Evolutionary conservation across 2,888 invertebrate genomes (phyloP), one percentile per base, ranked within the genome.

Genomic region (Leucophenga maculata): DNA sequence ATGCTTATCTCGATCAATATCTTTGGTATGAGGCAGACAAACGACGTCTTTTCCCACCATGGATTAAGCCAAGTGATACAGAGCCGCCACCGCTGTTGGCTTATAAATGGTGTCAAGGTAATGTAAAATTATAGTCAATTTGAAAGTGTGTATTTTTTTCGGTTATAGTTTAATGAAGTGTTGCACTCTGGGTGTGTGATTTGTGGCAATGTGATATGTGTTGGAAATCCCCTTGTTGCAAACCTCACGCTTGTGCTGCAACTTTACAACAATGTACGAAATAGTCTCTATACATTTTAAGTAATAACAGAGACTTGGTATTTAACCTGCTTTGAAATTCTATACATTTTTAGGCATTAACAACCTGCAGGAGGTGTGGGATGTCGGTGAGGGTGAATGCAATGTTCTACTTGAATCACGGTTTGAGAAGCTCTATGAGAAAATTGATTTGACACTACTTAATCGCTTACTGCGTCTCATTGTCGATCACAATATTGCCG

Each of bases 11-110:
- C 69, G 99, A 99, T 90, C 99, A 99, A 89, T 99, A 99, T 89
- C 90, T 99, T 65, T 99, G 99, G 99, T 97, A 97, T 86, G 99
- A 99, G 89, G 99, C 99, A 0, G 99, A 99, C 89, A 99, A 99
- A 86, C 91, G 99, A 13, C 91, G 98, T 9, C 90, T 99, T 14
- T 95, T 99, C 87, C 99, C 99, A 57, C 97, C 98, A 0, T 99
- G 99, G 99, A 97, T 99, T 60, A 99, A 99, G 88, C 99, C 99
- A 0, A 97, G 98, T 1, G 99, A 99, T 86, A 96, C 98, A 0
- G 99, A 99, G 89, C 99, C 99, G 0, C 99, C 95, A 11, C 95
- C 95, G 48, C 87, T 95, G 32, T 89, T 96, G 16, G 95, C 97
- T 3, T 99, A 99, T 89, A 99, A 99, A 87, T 99, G 99, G 99